phyloP scores from a whole-genome alignment of 2,113 vertebrate genomes.

The Mesembrinibis cayennensis region DNA sequence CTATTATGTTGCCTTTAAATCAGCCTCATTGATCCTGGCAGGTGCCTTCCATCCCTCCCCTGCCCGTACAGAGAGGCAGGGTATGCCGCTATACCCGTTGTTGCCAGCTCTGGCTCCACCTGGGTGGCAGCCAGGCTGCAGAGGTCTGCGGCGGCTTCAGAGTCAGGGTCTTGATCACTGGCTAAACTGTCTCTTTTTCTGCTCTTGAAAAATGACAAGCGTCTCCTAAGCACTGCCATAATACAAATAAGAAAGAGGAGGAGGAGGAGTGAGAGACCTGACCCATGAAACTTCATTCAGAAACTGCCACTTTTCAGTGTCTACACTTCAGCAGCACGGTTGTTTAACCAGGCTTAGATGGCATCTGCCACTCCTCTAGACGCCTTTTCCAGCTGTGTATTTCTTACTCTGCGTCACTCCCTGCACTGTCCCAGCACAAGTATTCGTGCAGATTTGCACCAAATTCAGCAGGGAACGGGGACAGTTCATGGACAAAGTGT shows the following conservation, averaged over 20 bases:
- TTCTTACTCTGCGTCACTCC: not conserved
- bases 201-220: not conserved
- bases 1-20: not conserved
- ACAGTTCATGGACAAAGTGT: not conserved
- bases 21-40: not conserved
- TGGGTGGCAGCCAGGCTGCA: not conserved
- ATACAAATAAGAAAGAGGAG: not conserved
- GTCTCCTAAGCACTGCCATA: not conserved
- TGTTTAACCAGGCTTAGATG: not conserved
- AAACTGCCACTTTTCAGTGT: not conserved
- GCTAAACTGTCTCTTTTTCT: not conserved
- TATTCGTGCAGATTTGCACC: not conserved
- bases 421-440: not conserved
- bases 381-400: not conserved
- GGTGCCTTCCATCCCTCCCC: not conserved
- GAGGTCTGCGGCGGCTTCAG: not conserved
- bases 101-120: not conserved
- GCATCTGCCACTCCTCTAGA: not conserved
- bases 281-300: not conserved
- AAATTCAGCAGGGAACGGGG: not conserved
- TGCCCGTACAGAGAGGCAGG: not conserved
- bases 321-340: not conserved
- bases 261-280: not conserved
- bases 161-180: not conserved
- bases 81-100: fast-evolving